A percentile compares a stretch with the other conserved stretches of the same genome.
Evolutionary conservation across 1,140 invertebrate genomes (phyloP).

Genomic region (Drosophila repletoides): DNA sequence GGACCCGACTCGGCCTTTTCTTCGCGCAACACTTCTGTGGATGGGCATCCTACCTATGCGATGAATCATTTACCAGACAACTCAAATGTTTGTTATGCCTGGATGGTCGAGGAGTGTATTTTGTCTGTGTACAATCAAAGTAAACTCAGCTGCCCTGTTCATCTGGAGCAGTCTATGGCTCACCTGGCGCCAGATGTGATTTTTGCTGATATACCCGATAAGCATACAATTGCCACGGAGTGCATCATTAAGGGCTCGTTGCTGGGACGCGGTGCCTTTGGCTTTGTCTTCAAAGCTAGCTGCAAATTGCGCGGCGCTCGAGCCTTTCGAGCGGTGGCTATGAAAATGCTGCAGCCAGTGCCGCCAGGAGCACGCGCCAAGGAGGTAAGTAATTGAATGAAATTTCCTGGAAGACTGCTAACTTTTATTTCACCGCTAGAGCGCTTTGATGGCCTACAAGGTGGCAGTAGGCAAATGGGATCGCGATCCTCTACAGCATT

Average conservation of each 20-base stretch:
- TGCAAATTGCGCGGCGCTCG: conserved; percentile 86
- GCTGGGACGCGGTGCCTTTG: conserved; percentile 98
- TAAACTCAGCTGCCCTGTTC: conserved; percentile 86
- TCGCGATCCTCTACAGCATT: conserved; percentile 93
- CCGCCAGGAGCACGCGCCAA: conserved; percentile 91
- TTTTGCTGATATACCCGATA: conserved; percentile 93
- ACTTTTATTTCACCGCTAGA: conserved; percentile 28
- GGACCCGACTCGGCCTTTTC: conserved; percentile 85
- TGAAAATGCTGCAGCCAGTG: conserved; percentile 97
- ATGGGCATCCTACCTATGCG: conserved; percentile 86
- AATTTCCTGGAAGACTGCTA: neutral
- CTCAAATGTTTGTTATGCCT: conserved; percentile 84
- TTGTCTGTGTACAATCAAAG: conserved; percentile 88
- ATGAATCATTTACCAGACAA: conserved; percentile 62
- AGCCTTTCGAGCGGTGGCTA: conserved; percentile 89
- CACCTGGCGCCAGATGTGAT: conserved; percentile 90
- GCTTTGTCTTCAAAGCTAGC: conserved; percentile 95
- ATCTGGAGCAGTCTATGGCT: conserved; percentile 85
- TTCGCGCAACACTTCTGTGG: conserved; percentile 91
- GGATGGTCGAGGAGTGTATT: conserved; percentile 98
- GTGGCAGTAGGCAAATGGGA: conserved; percentile 94
- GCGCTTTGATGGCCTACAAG: conserved; percentile 83
- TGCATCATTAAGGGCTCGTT: conserved; percentile 90
- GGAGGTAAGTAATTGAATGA: conserved; percentile 66
- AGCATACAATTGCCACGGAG: conserved; percentile 90